Evolutionary conservation across 2,888 invertebrate species (phyloP).

Genomic region (Xiphydria camelus): DNA sequence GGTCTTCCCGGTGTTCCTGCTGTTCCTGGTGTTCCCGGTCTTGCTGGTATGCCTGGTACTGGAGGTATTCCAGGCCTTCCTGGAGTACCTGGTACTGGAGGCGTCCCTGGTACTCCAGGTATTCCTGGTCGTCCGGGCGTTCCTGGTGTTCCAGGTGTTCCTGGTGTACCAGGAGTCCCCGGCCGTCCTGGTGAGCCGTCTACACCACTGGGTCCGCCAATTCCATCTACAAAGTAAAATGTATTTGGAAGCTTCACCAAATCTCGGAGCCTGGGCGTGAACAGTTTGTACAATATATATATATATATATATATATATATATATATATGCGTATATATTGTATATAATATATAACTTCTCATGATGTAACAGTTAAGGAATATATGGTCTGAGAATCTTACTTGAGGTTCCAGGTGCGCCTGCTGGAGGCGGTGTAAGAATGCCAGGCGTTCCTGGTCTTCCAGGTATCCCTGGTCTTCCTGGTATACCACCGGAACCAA

Average conservation of each 20-base stretch:
- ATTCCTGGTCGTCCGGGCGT: slow-evolving; percentile 15
- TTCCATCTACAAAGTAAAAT: too few relatives aligned
- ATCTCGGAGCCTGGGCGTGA: too few relatives aligned
- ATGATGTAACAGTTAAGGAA: too few relatives aligned
- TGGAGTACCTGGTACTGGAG: slow-evolving; percentile 14
- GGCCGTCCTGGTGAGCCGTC: slow-evolving; percentile 15
- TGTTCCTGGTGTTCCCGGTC: slow-evolving; percentile 37
- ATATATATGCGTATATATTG: too few relatives aligned
- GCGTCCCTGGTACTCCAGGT: slow-evolving; percentile 13
- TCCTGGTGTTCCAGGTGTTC: slow-evolving; percentile 23
- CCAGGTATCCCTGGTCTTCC: slow-evolving; percentile 19
- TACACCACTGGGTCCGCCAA: slow-evolving; percentile 16
- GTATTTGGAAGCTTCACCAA: too few relatives aligned
- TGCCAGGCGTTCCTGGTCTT: slow-evolving; percentile 8
- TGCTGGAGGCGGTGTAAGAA: slow-evolving; percentile 22
- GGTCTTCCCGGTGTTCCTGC: slow-evolving; percentile 36
- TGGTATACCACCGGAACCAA: slow-evolving; percentile 15
- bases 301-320: too few relatives aligned
- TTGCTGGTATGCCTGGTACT: slow-evolving; percentile 20
- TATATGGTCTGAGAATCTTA: slow-evolving; percentile 51
- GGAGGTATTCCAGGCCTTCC: slow-evolving; percentile 14
- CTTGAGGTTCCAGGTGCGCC: slow-evolving; percentile 29
- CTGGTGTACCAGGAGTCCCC: slow-evolving; percentile 20
- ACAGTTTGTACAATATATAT: too few relatives aligned
- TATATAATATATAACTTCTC: too few relatives aligned